These are phyloP conservation scores for Podocnemis expansa DNA, from an alignment of 2,113 vertebrate species.

Conservation along the genomic window DNA sequence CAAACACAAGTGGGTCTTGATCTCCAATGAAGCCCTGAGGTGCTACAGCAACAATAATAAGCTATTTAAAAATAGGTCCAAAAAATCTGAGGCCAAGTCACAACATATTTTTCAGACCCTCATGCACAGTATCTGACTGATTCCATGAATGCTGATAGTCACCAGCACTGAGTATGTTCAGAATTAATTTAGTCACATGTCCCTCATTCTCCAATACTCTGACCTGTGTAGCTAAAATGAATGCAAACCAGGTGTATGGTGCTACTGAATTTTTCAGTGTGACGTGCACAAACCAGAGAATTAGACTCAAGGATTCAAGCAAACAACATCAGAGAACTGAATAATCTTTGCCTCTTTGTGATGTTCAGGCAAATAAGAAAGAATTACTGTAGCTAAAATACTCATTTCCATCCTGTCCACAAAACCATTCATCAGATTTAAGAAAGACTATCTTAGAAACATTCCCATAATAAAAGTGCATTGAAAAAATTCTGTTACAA, in stretches of 20 bases:
- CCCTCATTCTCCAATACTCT: neutral
- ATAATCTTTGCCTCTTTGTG: slow-evolving; percentile 19
- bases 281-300: neutral
- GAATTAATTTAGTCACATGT: neutral
- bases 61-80: neutral
- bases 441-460: slow-evolving; percentile 22
- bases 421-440: slow-evolving; percentile 24
- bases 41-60: neutral
- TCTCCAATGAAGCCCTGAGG: neutral
- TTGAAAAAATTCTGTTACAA: neutral
- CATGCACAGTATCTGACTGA: rapidly evolving
- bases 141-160: neutral
- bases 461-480: slow-evolving; percentile 4
- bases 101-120: neutral
- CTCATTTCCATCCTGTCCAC: slow-evolving; percentile 33
- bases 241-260: neutral
- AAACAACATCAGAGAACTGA: slow-evolving; percentile 14
- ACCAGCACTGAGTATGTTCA: neutral
- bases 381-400: slow-evolving; percentile 31
- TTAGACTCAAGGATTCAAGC: neutral
- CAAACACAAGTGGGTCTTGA: neutral
- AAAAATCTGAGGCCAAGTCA: neutral
- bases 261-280: neutral
- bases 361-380: slow-evolving; percentile 29
- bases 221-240: neutral